Conservation (phyloP, 2,113 vertebrate species). For the Guaruba guarouba region DNA sequence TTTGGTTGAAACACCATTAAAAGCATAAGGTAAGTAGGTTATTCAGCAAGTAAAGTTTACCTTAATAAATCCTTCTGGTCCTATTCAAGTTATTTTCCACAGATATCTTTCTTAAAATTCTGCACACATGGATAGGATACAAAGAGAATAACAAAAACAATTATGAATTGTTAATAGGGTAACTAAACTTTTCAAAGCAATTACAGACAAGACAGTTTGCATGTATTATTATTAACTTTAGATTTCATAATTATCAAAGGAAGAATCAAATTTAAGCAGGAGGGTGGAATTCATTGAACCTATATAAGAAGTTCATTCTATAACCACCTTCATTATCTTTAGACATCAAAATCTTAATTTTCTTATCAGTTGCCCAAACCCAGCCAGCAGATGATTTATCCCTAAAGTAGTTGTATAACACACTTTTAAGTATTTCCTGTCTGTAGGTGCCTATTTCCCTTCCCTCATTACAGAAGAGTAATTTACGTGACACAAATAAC, state of each 20-base stretch:
- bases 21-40: background rate
- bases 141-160: background rate
- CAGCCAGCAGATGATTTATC: background rate
- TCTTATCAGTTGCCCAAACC: background rate
- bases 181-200: background rate
- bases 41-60: background rate
- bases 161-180: background rate
- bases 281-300: background rate
- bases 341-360: background rate
- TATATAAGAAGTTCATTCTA: background rate
- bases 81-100: background rate
- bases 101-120: background rate
- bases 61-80: background rate
- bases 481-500: background rate
- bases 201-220: background rate
- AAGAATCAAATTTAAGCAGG: background rate
- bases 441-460: background rate
- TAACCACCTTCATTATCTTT: background rate
- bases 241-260: background rate
- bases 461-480: background rate
- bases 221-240: background rate
- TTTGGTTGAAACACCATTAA: background rate
- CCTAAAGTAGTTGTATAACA: background rate
- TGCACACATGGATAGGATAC: fast-evolving
- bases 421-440: background rate